Base-by-base conservation (phyloP, 2,797 vertebrate genomes). In the Pseudochirops corinnae region DNA sequence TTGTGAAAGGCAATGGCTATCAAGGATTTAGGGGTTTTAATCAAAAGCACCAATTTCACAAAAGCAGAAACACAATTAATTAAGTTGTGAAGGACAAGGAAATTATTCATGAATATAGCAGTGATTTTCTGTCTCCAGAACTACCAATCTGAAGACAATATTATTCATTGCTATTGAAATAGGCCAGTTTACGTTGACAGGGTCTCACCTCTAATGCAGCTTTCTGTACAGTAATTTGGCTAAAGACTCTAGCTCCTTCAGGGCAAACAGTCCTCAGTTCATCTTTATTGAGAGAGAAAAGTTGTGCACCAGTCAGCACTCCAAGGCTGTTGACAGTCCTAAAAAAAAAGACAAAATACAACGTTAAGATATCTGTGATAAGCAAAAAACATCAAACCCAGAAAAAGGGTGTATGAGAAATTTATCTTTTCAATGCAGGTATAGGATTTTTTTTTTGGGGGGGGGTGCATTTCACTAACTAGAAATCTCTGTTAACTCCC, bases 281-380 rank as follows among this genome's bases (percentile, higher is more conserved):
- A 4, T 99, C 99, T 97, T 99, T 99, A 97, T 99, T 99, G 95
- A 99, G 99, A 18, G 99, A 99, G 98, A 99, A 99, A 14, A 99
- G 99, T 96, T 99, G 99, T 62, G 99, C 99, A 1, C 99, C 99
- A 0, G 99, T 99, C 97, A 99, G 98, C 50, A 99, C 99, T 0
- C 99, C 99, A 0, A 99, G 99, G 97, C 99, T 99, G 98, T 98
- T 99, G 96, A 99, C 99, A 90, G 99, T 99, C 90, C 99, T 99
- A 97, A 24, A 74, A 93, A 93, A 31, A 28, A 90, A 29, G 28
- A 74, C 58, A 87, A 87, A 26, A 87, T 50, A 26, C 18, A 82
- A 82, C 11, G 39, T 82, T 82, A 87, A 50, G 46, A 87, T 87
- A 87, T 26, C 39, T 21, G 26, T 18, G 21, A 82, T 11, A 50